A percentile compares a stretch with the other conserved stretches of the same genome.
These are phyloP conservation scores for Balaeniceps rex DNA, from an alignment of 2,113 vertebrate species.

Conservation along the genomic window DNA sequence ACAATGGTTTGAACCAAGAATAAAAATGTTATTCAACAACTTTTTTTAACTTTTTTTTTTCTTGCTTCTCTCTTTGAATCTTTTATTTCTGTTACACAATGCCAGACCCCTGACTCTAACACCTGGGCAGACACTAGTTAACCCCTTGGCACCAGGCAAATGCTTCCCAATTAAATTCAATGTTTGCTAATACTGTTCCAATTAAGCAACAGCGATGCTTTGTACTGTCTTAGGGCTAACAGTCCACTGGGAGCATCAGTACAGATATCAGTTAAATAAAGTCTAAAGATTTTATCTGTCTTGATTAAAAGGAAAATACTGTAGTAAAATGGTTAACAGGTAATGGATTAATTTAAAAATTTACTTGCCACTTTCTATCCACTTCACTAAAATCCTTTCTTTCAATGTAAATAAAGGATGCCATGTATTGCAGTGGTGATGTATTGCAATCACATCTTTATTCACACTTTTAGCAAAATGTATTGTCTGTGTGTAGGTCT, in stretches of 20 bases:
- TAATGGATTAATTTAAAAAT: not conserved
- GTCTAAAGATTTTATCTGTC: not conserved
- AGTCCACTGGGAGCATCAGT: not conserved
- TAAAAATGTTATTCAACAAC: not conserved
- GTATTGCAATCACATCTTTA: not conserved
- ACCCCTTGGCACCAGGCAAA: not conserved
- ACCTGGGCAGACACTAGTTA: not conserved
- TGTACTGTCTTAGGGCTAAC: not conserved
- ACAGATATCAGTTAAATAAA: not conserved
- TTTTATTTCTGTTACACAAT: not conserved
- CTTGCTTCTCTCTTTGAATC: not conserved
- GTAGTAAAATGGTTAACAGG: not conserved
- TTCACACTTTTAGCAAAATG: not conserved
- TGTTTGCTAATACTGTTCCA: slow-evolving; percentile 6
- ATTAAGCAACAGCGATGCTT: not conserved
- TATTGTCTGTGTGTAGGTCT: not conserved
- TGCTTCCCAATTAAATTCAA: not conserved
- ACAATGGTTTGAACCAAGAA: not conserved
- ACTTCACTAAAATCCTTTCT: not conserved
- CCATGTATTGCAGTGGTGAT: not conserved
- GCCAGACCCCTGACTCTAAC: not conserved
- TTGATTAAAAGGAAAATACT: not conserved
- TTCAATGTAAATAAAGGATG: not conserved
- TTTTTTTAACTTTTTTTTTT: not conserved
- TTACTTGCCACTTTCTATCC: not conserved